Percentiles rank a stretch among this genome's conserved stretches.
These are phyloP conservation scores for Zaprionus taronus DNA, from an alignment of 1,140 invertebrate genomes.

Conservation along the genomic window DNA sequence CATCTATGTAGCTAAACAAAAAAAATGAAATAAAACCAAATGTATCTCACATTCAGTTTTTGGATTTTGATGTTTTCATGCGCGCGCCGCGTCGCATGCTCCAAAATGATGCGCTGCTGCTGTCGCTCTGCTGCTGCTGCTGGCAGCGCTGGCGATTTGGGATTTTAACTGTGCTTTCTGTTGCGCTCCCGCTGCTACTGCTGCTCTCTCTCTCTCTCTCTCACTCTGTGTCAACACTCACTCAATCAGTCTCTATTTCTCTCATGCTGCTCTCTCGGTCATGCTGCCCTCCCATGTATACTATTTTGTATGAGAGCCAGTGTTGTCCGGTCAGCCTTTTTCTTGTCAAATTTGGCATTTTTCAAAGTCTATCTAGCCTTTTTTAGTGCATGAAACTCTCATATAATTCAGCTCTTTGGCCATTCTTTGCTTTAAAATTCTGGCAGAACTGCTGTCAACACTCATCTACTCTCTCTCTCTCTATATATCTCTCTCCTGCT, in stretches of 20 bases:
- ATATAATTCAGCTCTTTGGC: too few species aligned
- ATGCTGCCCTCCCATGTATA: slow-evolving; percentile 21
- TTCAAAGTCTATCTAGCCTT: too few species aligned
- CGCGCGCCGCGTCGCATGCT: slow-evolving; percentile 54
- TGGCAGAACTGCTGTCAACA: too few species aligned
- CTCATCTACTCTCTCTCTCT: too few species aligned
- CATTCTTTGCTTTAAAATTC: not conserved
- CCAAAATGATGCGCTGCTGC: slow-evolving; percentile 31
- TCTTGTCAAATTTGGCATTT: too few species aligned
- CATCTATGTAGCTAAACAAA: slow-evolving; percentile 65
- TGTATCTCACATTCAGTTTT: slow-evolving; percentile 77
- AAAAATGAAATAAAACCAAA: slow-evolving; percentile 72
- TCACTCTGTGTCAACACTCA: slow-evolving; percentile 9
- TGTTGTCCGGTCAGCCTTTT: not conserved
- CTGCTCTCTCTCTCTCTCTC: slow-evolving; percentile 12
- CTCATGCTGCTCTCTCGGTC: slow-evolving; percentile 10
- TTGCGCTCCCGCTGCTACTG: slow-evolving; percentile 16
- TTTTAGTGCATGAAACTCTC: too few species aligned
- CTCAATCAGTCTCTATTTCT: slow-evolving; percentile 2
- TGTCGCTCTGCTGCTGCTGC: not conserved
- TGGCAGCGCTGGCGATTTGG: slow-evolving; percentile 12
- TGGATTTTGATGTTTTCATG: slow-evolving; percentile 75
- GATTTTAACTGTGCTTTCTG: slow-evolving; percentile 29
- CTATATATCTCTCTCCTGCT: too few species aligned
- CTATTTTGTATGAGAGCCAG: slow-evolving; percentile 1